Conservation (phyloP, 1,140 invertebrate species). For the Drosophila sucinea region DNA sequence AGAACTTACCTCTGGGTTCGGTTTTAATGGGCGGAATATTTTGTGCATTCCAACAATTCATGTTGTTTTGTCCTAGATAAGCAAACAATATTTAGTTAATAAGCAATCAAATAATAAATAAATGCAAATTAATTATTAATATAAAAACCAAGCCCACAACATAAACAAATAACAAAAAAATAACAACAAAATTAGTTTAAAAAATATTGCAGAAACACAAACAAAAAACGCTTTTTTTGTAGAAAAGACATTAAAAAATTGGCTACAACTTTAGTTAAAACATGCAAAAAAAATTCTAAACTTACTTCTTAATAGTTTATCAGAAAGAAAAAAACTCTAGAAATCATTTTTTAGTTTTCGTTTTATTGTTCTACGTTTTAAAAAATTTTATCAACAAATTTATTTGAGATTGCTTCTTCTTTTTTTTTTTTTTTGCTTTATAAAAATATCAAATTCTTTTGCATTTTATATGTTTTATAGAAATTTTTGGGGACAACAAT, state of each 20-base stretch:
- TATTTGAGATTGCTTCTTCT: conserved; percentile 13
- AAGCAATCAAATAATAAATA: background rate
- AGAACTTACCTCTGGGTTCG: conserved; percentile 74
- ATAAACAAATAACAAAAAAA: conserved; percentile 4
- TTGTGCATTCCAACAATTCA: conserved; percentile 75
- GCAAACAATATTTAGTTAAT: conserved; percentile 16
- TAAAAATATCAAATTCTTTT: conserved; percentile 74
- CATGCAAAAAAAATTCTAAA: conserved; percentile 36
- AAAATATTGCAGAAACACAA: background rate
- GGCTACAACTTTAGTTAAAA: background rate
- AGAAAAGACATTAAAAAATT: background rate
- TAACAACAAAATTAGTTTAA: background rate
- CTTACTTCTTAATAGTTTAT: conserved; percentile 44
- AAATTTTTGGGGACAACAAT: conserved; percentile 61
- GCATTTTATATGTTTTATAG: conserved; percentile 48
- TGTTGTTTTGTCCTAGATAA: conserved; percentile 62
- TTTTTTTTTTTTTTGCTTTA: conserved; percentile 36
- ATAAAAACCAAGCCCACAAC: background rate
- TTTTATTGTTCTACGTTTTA: conserved; percentile 70
- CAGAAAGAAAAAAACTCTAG: conserved; percentile 26
- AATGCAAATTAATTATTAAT: conserved; percentile 1
- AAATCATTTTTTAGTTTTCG: conserved; percentile 37
- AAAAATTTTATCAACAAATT: conserved; percentile 62
- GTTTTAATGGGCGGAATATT: conserved; percentile 80
- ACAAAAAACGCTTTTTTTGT: background rate